phyloP scores from a whole-genome alignment of 2,888 invertebrate species.

The Brenthis ino region DNA sequence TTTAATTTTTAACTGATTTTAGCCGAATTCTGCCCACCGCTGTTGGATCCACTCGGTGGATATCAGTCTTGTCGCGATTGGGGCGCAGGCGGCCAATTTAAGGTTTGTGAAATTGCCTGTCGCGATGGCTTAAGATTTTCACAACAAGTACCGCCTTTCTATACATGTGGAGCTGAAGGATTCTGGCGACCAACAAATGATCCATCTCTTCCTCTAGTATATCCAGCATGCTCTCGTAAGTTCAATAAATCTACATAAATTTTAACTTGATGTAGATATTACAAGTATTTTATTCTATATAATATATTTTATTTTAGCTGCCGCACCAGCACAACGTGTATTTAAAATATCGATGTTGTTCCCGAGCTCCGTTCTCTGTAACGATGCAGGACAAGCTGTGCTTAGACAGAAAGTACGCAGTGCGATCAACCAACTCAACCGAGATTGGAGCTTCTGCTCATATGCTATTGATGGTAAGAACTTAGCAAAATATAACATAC shows the following conservation, averaged over 20 bases:
- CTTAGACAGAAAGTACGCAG: constrained; percentile 93
- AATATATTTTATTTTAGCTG: constrained; percentile 75
- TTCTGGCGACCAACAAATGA: constrained; percentile 96
- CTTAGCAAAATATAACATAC: background rate
- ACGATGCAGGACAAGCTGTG: constrained; percentile 96
- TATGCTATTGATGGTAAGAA: constrained; percentile 90
- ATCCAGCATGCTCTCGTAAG: constrained; percentile 95
- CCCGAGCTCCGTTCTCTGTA: constrained; percentile 97
- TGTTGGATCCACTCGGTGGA: constrained; percentile 95
- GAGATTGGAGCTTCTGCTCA: constrained; percentile 98
- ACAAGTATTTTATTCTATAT: background rate
- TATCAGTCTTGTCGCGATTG: constrained; percentile 96
- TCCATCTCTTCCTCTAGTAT: constrained; percentile 90
- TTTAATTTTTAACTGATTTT: constrained; percentile 44
- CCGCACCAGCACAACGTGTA: constrained; percentile 95
- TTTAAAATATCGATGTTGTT: constrained; percentile 96
- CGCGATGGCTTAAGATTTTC: constrained; percentile 94
- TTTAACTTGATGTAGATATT: background rate
- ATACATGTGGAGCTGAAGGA: constrained; percentile 98
- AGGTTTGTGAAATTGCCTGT: constrained; percentile 96
- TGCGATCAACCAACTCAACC: constrained; percentile 94
- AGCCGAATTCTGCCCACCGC: constrained; percentile 95
- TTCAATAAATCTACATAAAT: constrained; percentile 11
- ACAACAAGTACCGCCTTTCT: constrained; percentile 96
- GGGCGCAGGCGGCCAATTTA: constrained; percentile 98